Base-by-base conservation (phyloP, 1,140 invertebrate genomes). In the Drosophila sproati region DNA sequence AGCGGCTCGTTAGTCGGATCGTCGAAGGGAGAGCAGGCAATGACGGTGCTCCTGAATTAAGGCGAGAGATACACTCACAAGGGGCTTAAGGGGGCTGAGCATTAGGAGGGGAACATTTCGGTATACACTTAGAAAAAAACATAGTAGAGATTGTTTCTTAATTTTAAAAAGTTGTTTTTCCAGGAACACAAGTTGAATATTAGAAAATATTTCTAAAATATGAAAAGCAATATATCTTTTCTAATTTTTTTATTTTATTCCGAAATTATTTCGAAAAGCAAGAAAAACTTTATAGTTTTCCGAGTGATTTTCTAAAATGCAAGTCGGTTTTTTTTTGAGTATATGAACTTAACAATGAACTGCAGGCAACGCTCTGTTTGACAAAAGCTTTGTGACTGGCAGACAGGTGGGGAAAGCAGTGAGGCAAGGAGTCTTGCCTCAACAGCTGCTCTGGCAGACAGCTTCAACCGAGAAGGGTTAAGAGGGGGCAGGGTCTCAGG, bases 1-100 rank as follows among this genome's bases (percentile, higher is more conserved):
- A 66, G 73, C 54, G 50, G 54, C 59, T 71, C 68, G 48, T 71
- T 64, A 68, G 73, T 59, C 52, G 62, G 34, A 56, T 39, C 20
- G 62, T 55, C 32, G 62, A 35, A 50, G 47, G 7, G 43, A 8
- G 48, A 56, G 34, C 43, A 32, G 56, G 61, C 48, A 69, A 69
- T 54, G 57, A 6, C 45, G 56, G 20, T 52, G 55, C 47, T 29
- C 31, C 57, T 35, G 39, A 50, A 71, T 62, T 50, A 55, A 41
- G 48, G 50, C 47, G 56, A 34, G 41, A 2, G 10, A 32, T 4
- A 8, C 8, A 45, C 50, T 10, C 10, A 20, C 29, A 47, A 47
- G 41, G 28, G 56, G 10, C 5, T 3, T 5, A 4, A 10, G n/a
- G 3, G 28, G 31, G 34, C 6, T 4, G 28, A 8, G 37, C 0